These are phyloP conservation scores for Caenorhabditis uteleia DNA, from an alignment of 2,888 invertebrate species.

Conservation along the genomic window DNA sequence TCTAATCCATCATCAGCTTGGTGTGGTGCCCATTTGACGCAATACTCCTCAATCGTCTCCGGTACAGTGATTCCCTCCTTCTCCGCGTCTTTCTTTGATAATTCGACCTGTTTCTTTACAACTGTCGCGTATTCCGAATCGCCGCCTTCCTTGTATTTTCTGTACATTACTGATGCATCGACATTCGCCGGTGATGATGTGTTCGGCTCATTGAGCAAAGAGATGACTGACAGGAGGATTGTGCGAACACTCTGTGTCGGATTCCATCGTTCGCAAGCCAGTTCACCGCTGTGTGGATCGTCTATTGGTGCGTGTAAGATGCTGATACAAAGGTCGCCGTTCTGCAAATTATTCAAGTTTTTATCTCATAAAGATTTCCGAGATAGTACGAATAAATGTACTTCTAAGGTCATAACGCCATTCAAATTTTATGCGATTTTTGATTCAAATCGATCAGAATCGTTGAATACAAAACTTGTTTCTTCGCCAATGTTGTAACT, in stretches of 20 bases:
- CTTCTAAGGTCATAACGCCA: neutral
- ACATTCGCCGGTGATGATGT: conserved; percentile 99
- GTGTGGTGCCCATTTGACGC: conserved; percentile 86
- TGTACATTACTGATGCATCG: conserved; percentile 98
- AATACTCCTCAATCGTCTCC: conserved; percentile 95
- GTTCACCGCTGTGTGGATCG: conserved; percentile 97
- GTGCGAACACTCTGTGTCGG: conserved; percentile 97
- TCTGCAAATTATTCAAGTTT: conserved; percentile 75
- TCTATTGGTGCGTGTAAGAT: conserved; percentile 98
- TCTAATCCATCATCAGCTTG: conserved; percentile 84
- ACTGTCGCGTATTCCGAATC: conserved; percentile 97
- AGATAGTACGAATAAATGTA: conserved; percentile 1
- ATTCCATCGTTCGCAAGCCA: conserved; percentile 99
- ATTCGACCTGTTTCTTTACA: conserved; percentile 93
- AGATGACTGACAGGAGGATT: conserved; percentile 95
- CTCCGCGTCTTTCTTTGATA: conserved; percentile 91
- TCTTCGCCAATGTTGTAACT: neutral
- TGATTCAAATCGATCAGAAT: neutral
- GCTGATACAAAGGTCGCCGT: conserved; percentile 98
- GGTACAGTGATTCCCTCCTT: conserved; percentile 96
- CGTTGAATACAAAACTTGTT: neutral
- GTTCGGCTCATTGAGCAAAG: conserved; percentile 97
- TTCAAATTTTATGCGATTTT: neutral
- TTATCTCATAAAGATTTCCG: neutral
- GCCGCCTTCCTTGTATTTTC: conserved; percentile 91